Conservation (phyloP, 2,888 invertebrate genomes). For the Cephus pygmeus region DNA sequence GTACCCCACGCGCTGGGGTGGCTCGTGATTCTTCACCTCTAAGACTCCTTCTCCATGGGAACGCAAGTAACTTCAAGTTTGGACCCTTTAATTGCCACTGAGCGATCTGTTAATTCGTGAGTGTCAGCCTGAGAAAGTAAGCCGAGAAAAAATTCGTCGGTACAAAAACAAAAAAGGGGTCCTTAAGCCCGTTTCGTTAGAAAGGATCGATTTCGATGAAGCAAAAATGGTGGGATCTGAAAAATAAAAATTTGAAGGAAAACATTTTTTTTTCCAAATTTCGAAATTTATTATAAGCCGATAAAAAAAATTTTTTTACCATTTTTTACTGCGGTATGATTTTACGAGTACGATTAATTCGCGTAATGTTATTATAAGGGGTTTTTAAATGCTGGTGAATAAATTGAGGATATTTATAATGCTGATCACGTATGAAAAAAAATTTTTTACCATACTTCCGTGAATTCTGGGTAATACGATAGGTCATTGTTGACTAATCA, state of each 20-base stretch:
- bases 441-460: neutral
- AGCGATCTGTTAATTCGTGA: slow-evolving; percentile 61
- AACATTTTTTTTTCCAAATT: no score
- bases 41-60: slow-evolving; percentile 2
- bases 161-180: slow-evolving; percentile 21
- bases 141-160: slow-evolving; percentile 10
- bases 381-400: neutral
- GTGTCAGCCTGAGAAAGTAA: slow-evolving; percentile 54
- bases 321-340: no score
- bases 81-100: slow-evolving; percentile 59
- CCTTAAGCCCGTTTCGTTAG: slow-evolving; percentile 5
- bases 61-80: slow-evolving; percentile 27
- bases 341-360: neutral
- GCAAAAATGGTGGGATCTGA: neutral
- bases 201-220: neutral
- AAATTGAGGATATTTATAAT: neutral
- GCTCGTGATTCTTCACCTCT: slow-evolving; percentile 1
- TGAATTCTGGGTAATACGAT: neutral
- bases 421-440: neutral
- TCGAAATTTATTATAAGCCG: neutral
- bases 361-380: neutral
- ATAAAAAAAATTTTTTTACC: no score
- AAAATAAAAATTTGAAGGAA: no score
- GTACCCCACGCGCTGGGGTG: slow-evolving; percentile 10
- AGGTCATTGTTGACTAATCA: slow-evolving; percentile 25